Percentiles rank a stretch among this genome's conserved stretches.
These are phyloP conservation scores for Asteroscopus sphinx DNA, from an alignment of 2,888 invertebrate genomes.

Conservation along the genomic window DNA sequence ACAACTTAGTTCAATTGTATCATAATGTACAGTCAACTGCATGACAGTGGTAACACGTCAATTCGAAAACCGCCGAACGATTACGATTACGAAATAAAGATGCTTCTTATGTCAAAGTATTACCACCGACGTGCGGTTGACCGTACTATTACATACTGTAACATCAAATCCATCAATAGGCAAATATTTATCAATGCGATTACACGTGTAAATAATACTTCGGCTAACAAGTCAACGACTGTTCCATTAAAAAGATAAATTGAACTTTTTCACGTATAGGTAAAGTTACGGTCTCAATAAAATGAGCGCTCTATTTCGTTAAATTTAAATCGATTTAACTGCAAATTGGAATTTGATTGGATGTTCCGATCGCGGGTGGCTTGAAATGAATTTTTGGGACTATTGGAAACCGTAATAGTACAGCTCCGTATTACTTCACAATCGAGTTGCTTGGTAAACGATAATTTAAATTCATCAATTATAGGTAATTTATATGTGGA, in stretches of 20 bases:
- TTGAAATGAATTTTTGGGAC: conserved; percentile 52
- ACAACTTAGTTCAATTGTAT: too few relatives aligned
- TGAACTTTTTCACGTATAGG: conserved; percentile 3
- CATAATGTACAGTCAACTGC: too few relatives aligned
- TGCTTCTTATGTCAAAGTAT: too few relatives aligned
- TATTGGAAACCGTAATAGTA: conserved; percentile 38
- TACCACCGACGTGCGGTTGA: too few relatives aligned
- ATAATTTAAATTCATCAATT: conserved; percentile 16
- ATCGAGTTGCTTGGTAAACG: conserved; percentile 15
- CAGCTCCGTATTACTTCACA: conserved; percentile 18
- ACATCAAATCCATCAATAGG: too few relatives aligned
- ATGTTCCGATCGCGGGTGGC: conserved; percentile 51
- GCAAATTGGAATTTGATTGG: conserved; percentile 71
- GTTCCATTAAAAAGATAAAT: conserved; percentile 5
- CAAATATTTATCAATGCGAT: too few relatives aligned
- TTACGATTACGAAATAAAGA: too few relatives aligned
- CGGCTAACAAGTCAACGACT: not conserved
- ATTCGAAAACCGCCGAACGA: too few relatives aligned
- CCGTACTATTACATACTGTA: too few relatives aligned
- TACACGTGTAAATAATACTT: too few relatives aligned
- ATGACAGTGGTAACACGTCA: too few relatives aligned
- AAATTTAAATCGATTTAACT: conserved; percentile 64
- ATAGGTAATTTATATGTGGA: not conserved
- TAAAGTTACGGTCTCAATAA: conserved; percentile 34
- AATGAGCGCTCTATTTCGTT: conserved; percentile 52